Conservation (phyloP, 2,888 invertebrate genomes). For the Aphrophora alni region DNA sequence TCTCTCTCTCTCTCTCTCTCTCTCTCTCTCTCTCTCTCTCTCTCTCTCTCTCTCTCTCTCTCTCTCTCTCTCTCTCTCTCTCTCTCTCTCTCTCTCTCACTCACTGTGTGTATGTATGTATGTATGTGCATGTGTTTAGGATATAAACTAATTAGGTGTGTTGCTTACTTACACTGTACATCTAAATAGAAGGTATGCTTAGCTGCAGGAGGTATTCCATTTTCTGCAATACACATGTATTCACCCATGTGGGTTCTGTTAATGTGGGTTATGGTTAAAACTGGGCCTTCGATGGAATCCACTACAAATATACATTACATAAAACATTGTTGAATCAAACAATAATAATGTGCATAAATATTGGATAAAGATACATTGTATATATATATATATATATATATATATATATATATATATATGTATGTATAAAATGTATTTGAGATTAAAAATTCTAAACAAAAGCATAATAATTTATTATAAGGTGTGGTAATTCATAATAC, state of each 20-base stretch:
- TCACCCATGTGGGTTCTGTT: conserved; percentile 77
- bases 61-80: conserved; percentile 24
- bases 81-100: conserved; percentile 22
- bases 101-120: not conserved
- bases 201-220: conserved; percentile 84
- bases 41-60: conserved; percentile 17
- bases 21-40: not conserved
- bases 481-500: no score
- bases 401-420: no score
- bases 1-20: no score
- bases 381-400: no score
- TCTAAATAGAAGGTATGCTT: conserved; percentile 83
- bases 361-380: no score
- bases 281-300: conserved; percentile 75
- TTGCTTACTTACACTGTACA: conserved; percentile 83
- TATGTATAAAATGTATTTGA: no score
- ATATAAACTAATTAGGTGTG: no score
- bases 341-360: not conserved
- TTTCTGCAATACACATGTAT: conserved; percentile 80
- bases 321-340: no score
- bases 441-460: no score
- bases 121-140: no score
- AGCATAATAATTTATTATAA: no score
- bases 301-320: conserved; percentile 58
- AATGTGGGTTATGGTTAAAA: conserved; percentile 78